Evolutionary conservation across 2,888 invertebrate species (phyloP), one percentile per base, ranked within the genome.

Genomic region (Tanypteryx hageni): DNA sequence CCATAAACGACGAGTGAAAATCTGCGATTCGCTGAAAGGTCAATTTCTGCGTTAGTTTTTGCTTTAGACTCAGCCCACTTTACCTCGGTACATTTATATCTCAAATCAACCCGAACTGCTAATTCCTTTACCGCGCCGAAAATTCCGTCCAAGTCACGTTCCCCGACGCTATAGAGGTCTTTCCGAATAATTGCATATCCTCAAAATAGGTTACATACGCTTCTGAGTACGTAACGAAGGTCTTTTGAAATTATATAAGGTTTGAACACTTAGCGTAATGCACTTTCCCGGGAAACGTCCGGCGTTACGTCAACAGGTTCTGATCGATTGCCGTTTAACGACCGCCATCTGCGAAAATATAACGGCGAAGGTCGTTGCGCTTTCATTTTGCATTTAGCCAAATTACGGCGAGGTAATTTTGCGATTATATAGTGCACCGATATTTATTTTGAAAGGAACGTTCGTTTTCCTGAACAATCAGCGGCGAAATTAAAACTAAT

Each of bases 251-350:
- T 22, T 76, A 27, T 22, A 76, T 76, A 27, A 76, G 76, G 22
- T 76, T 76, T 27, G 44, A 76, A 76, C 76, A 22, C 76, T 22
- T 76, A 27, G 27, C 76, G 76, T 76, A 76, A 76, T 27, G 4
- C 22, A 76, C 27, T 76, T 27, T 76, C 68, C 68, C 18, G 68
- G 76, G 27, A 18, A 27, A 68, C 22, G 68, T 68, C 22, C 27
- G 13, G 22, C 76, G 76, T 27, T 76, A 27, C 76, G 76, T 76
- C 76, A 76, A 76, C 76, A 76, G 76, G 22, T 27, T 13, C 76
- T 11, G 76, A 76, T 76, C 76, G 76, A 76, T 76, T 68, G 13
- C 11, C 76, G 22, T 76, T 76, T 76, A 76, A 76, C 27, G 76
- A 27, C 76, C 18, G 27, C 27, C 76, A 76, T 76, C 76, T 76